Evolutionary conservation across 2,888 invertebrate species (phyloP).

Genomic region (Acleris literana): DNA sequence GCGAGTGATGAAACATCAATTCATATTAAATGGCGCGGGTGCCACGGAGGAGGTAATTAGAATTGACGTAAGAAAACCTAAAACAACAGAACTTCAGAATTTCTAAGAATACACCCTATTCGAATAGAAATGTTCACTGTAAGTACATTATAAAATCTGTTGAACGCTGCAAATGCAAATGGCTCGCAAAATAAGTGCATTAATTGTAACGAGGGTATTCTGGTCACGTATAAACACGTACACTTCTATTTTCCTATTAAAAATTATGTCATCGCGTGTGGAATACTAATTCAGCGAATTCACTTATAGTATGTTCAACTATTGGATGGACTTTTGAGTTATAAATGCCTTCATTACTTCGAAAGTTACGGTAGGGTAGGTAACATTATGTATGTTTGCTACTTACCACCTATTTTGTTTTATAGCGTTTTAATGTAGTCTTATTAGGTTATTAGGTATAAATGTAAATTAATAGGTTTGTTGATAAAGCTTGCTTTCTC

Average conservation of each 20-base stretch:
- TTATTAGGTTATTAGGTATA: background rate
- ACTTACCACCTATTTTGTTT: background rate
- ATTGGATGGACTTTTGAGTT: conserved; percentile 6
- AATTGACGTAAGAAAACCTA: conserved; percentile 1
- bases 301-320: conserved; percentile 29
- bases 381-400: too few relatives aligned
- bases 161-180: conserved; percentile 18
- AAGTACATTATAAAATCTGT: background rate
- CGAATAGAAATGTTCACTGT: background rate
- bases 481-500: too few relatives aligned
- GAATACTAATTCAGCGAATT: conserved; percentile 35
- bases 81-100: background rate
- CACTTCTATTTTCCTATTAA: conserved; percentile 38
- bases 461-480: too few relatives aligned
- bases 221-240: conserved; percentile 31
- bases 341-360: conserved; percentile 17
- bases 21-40: conserved; percentile 1
- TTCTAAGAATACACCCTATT: background rate
- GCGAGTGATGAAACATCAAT: too few relatives aligned
- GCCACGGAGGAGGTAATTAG: background rate
- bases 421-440: background rate
- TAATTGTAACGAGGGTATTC: conserved; percentile 18
- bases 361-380: conserved; percentile 5
- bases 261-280: conserved; percentile 34
- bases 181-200: conserved; percentile 19